Base-by-base conservation (phyloP, 1,140 invertebrate genomes). In the Acromyrmex charruanus region DNA sequence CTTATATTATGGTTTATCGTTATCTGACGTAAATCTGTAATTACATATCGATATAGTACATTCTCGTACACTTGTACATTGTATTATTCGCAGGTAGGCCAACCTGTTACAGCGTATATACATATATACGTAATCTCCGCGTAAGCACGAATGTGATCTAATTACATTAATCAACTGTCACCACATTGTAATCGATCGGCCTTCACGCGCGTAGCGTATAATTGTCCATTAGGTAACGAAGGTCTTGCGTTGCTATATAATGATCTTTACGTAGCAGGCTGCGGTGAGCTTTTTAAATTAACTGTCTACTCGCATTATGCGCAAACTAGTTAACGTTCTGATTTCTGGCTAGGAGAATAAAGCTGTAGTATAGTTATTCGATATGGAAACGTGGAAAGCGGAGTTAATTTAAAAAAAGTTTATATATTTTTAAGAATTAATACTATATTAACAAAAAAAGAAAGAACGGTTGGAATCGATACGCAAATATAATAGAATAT, bases 131-230 rank as follows among this genome's bases (percentile, higher is more conserved):
- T 86, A 86, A 89, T 86, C 65, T 58, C 65, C n/a, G 21, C 79
- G 77, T 79, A 79, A 85, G 72, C 88, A 74, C 72, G 59, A 77
- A 31, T 58, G 59, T 59, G 77, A 90, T 89, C 88, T 90, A 89
- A 90, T 90, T 90, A 89, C 88, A 71, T 81, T 90, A 88, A 90
- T 90, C 86, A 90, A 90, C 80, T 88, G 89, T 90, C 89, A 79
- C 63, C 81, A 80, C 86, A 51, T 90, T 72, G 89, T 90, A 90
- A 90, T 88, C 86, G 89, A 89, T 65, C 65, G 55, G 14, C 9
- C 63, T 77, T 90, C 77, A 68, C 28, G 63, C 49, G 59, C 53
- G n/a, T 77, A 63, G 18, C 63, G 59, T 71, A 79, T 81, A 71
- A 85, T 81, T 80, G 79, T 65, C 81, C 51, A 88, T 90, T 88